Conservation (phyloP, 2,888 invertebrate genomes). For the Calephelis perditalis region DNA sequence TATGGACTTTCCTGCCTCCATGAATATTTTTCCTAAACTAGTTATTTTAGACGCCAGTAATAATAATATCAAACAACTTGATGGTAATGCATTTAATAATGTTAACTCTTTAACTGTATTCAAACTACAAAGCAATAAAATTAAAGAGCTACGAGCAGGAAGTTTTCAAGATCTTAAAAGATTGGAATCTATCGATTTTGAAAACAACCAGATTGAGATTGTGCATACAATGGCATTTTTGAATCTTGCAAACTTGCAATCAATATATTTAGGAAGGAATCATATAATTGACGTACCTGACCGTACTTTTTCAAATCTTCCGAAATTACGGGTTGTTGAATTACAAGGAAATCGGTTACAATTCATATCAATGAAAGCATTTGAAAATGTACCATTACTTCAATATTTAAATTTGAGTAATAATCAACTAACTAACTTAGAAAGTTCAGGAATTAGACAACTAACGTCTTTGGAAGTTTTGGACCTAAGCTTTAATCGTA, state of each 20-base stretch:
- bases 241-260: conserved; percentile 82
- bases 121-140: conserved; percentile 85
- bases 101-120: conserved; percentile 84
- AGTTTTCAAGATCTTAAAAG: conserved; percentile 84
- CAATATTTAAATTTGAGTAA: conserved; percentile 90
- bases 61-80: conserved; percentile 84
- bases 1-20: conserved; percentile 82
- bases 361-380: conserved; percentile 85
- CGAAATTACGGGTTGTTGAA: conserved; percentile 84
- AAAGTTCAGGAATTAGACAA: conserved; percentile 85
- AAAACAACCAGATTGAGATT: conserved; percentile 87
- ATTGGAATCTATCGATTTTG: conserved; percentile 86
- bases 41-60: conserved; percentile 87
- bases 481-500: conserved; percentile 88
- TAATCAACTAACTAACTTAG: conserved; percentile 86
- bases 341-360: conserved; percentile 88
- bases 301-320: conserved; percentile 86
- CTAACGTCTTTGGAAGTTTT: conserved; percentile 89
- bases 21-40: conserved; percentile 83
- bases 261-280: conserved; percentile 84
- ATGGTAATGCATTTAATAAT: conserved; percentile 83
- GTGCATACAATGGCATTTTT: conserved; percentile 85
- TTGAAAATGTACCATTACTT: conserved; percentile 86
- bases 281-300: conserved; percentile 86
- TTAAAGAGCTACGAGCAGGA: conserved; percentile 83